Conservation (phyloP, 2,113 vertebrate species). For the Eulemur macaco region DNA sequence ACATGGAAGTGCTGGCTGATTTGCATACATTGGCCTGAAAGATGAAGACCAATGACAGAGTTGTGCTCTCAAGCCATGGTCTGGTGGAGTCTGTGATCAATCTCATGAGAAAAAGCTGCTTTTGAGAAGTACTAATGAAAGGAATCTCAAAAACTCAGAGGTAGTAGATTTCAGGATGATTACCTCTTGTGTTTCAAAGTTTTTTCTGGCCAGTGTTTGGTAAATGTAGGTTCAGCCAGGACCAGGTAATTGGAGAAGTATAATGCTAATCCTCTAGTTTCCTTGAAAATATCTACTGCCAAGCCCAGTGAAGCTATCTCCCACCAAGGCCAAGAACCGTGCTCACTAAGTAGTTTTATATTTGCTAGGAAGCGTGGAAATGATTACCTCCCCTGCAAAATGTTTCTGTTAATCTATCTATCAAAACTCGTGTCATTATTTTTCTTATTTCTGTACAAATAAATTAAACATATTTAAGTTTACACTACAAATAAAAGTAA, state of each 20-base stretch:
- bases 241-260: not conserved
- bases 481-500: not conserved
- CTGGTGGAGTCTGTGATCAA: not conserved
- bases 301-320: not conserved
- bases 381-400: not conserved
- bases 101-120: not conserved
- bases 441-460: not conserved
- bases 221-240: not conserved
- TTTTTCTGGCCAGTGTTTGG: not conserved
- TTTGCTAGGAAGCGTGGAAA: conserved; percentile 2
- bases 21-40: not conserved
- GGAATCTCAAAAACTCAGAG: not conserved
- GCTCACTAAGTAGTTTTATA: not conserved
- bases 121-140: not conserved
- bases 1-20: not conserved
- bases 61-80: not conserved
- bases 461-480: not conserved
- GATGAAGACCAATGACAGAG: no score
- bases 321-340: not conserved
- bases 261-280: not conserved
- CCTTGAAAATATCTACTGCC: not conserved
- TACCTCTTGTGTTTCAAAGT: not conserved
- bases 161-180: not conserved
- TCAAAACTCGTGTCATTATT: not conserved
- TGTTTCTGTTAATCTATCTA: conserved; percentile 7